These are phyloP conservation scores for Carollia perspicillata DNA, from an alignment of 2,113 vertebrate genomes.

Conservation along the genomic window DNA sequence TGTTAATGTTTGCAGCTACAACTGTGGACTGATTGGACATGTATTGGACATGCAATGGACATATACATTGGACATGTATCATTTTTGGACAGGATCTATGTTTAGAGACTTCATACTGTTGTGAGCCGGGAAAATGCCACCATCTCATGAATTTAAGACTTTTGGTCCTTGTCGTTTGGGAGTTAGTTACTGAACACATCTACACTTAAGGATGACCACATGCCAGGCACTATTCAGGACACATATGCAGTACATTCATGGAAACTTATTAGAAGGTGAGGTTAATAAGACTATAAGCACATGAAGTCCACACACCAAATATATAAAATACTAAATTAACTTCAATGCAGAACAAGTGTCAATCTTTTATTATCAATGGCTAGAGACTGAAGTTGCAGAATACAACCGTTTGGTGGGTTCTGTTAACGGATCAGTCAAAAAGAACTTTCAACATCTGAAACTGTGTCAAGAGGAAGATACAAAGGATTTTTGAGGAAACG, in stretches of 20 bases:
- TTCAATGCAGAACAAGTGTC: background rate
- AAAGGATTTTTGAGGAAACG: background rate
- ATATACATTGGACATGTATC: background rate
- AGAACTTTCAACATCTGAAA: background rate
- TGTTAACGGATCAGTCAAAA: background rate
- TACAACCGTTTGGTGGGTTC: background rate
- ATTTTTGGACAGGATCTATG: background rate
- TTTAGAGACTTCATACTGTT: background rate
- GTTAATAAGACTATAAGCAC: background rate
- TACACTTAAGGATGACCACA: rapidly evolving
- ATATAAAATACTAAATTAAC: background rate
- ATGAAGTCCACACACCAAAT: background rate
- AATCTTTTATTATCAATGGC: background rate
- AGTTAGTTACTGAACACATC: background rate
- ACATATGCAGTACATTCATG: background rate
- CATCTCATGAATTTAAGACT: background rate
- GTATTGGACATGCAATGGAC: too few species aligned
- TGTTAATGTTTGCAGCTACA: background rate
- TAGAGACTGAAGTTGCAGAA: background rate
- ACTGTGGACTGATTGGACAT: background rate
- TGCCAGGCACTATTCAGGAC: background rate
- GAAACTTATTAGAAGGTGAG: background rate
- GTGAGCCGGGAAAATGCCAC: background rate
- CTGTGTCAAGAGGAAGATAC: background rate
- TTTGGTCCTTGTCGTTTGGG: background rate